Percentiles rank a stretch among this genome's conserved stretches.
phyloP scores from a whole-genome alignment of 2,113 vertebrate genomes.

The Cyanoliseus patagonus region DNA sequence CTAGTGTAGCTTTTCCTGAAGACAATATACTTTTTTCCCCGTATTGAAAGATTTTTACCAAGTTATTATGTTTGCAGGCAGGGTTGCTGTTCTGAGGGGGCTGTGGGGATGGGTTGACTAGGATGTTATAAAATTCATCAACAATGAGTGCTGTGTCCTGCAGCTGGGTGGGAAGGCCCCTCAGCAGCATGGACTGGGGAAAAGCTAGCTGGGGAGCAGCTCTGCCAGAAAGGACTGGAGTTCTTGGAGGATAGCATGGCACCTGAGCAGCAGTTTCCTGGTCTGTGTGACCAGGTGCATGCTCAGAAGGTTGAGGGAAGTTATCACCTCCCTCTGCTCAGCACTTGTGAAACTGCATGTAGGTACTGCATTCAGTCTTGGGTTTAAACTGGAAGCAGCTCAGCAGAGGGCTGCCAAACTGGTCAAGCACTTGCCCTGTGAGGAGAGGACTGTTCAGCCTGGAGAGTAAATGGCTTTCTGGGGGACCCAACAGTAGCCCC shows the following conservation, averaged over 20 bases:
- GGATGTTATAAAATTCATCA: neutral
- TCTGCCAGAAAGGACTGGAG: neutral
- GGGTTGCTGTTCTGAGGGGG: neutral
- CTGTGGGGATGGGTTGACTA: neutral
- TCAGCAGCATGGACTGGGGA: neutral
- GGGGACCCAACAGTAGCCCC: neutral
- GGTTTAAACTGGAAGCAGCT: neutral
- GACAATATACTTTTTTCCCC: neutral
- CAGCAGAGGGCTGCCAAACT: neutral
- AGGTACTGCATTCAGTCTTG: neutral
- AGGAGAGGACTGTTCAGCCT: neutral
- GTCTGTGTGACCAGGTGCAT: neutral
- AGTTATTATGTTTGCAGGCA: neutral
- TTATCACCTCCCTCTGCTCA: neutral
- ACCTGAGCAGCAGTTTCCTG: neutral
- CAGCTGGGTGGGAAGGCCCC: neutral
- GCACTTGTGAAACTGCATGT: rapidly evolving
- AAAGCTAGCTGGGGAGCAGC: neutral
- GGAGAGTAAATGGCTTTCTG: neutral
- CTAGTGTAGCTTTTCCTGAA: neutral
- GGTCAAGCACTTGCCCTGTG: neutral
- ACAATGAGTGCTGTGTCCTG: neutral
- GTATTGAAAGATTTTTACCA: neutral
- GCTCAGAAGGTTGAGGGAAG: neutral
- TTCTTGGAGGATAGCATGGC: neutral